Percentiles rank a stretch among this genome's conserved stretches.
Conservation (phyloP, 1,140 invertebrate genomes). For the Orchesella cincta region DNA sequence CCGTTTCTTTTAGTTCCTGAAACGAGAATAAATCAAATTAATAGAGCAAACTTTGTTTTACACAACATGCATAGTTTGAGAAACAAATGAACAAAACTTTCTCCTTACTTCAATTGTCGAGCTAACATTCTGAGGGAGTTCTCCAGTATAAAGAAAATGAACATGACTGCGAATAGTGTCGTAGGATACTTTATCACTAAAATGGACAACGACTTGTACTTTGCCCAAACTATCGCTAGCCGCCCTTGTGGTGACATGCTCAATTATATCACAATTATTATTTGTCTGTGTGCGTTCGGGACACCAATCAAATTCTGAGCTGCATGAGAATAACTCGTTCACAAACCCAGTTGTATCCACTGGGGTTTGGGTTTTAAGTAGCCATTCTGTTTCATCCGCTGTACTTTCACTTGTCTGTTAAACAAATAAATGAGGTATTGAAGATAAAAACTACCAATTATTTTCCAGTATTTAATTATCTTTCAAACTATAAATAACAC, state of each 20-base stretch:
- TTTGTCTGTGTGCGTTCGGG: neutral
- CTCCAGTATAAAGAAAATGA: constrained; percentile 50
- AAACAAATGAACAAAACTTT: neutral
- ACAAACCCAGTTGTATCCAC: constrained; percentile 35
- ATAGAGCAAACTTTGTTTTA: neutral
- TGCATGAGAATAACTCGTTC: constrained; percentile 39
- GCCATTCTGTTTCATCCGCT: constrained; percentile 46
- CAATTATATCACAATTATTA: constrained; percentile 35
- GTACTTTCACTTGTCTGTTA: constrained; percentile 48
- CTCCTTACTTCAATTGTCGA: constrained; percentile 27
- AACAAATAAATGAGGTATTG: too few species aligned
- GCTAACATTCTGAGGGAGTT: constrained; percentile 41
- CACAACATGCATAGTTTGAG: neutral
- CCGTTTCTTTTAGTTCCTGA: constrained; percentile 38
- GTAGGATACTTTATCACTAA: constrained; percentile 42
- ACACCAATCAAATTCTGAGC: constrained; percentile 41
- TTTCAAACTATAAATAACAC: too few species aligned
- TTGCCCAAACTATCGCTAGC: constrained; percentile 35
- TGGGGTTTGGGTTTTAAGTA: constrained; percentile 32
- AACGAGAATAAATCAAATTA: neutral
- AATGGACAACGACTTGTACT: constrained; percentile 44
- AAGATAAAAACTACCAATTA: too few species aligned
- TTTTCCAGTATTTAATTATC: too few species aligned
- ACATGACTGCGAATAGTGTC: constrained; percentile 42
- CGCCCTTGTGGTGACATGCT: constrained; percentile 40